phyloP scores from a whole-genome alignment of 2,888 invertebrate species.

The Scotopteryx bipunctaria region DNA sequence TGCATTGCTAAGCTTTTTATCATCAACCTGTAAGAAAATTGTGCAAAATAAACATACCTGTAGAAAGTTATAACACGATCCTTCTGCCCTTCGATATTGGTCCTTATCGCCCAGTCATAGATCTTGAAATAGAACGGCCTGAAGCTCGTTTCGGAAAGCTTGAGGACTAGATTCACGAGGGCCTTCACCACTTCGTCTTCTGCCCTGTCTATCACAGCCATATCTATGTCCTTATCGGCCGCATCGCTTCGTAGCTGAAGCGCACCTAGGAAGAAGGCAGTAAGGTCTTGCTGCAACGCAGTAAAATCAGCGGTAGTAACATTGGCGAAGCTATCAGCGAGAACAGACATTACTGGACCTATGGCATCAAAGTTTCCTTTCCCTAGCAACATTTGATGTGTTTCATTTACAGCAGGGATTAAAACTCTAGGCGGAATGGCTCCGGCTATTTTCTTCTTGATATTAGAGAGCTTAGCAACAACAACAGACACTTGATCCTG shows the following conservation, averaged over 20 bases:
- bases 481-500: constrained; percentile 81
- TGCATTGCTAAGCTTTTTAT: too few relatives aligned
- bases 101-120: constrained; percentile 92
- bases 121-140: constrained; percentile 93
- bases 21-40: too few relatives aligned
- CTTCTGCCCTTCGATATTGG: constrained; percentile 82
- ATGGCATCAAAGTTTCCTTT: constrained; percentile 85
- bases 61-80: constrained; percentile 92
- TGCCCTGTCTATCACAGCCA: constrained; percentile 78
- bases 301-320: constrained; percentile 86
- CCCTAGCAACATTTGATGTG: constrained; percentile 85
- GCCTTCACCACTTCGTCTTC: constrained; percentile 91
- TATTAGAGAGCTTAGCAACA: constrained; percentile 82
- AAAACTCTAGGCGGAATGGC: constrained; percentile 89
- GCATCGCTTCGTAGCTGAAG: constrained; percentile 86
- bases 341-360: constrained; percentile 88
- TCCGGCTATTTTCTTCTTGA: constrained; percentile 86
- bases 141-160: constrained; percentile 94
- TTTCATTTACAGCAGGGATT: constrained; percentile 88
- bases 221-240: constrained; percentile 55
- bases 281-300: constrained; percentile 86
- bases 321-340: constrained; percentile 88
- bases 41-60: constrained; percentile 74
- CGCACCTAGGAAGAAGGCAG: constrained; percentile 88
- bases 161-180: constrained; percentile 91